Evolutionary conservation across 2,797 vertebrate genomes (phyloP).

Genomic region (Alectoris magna): DNA sequence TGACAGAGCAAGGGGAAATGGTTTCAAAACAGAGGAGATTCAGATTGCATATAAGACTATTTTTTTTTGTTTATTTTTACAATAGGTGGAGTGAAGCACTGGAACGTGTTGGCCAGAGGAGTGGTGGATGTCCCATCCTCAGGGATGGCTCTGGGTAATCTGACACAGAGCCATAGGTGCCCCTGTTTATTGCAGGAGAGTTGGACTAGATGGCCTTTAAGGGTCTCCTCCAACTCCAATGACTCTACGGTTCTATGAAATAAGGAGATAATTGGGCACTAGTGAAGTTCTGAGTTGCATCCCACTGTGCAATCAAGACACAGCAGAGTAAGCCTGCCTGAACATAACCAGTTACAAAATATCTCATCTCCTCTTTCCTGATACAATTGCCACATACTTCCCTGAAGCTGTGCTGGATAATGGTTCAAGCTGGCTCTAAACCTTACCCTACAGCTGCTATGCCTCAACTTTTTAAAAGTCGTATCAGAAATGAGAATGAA

Average conservation of each 20-base stretch:
- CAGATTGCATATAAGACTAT: no score
- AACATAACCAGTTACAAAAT: neutral
- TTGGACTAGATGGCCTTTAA: no score
- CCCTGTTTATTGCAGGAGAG: no score
- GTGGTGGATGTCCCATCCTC: no score
- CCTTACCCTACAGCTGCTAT: neutral
- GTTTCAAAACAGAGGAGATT: no score
- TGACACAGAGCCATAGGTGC: no score
- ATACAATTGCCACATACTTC: neutral
- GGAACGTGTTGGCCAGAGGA: no score
- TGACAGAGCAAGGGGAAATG: no score
- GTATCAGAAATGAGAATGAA: neutral
- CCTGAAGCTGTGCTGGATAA: neutral
- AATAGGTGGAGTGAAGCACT: no score
- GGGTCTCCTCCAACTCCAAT: no score
- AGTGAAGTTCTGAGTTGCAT: neutral
- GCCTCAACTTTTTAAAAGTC: neutral
- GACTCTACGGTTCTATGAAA: neutral
- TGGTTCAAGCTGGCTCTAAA: neutral
- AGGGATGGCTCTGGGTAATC: no score
- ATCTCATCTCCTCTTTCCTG: neutral
- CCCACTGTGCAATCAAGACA: neutral
- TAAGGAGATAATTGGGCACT: neutral
- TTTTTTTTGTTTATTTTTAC: no score
- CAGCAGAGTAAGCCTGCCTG: neutral